Percentiles rank a stretch among this genome's conserved stretches.
Evolutionary conservation across 1,140 invertebrate species (phyloP).

Genomic region (Zaprionus ornatus): DNA sequence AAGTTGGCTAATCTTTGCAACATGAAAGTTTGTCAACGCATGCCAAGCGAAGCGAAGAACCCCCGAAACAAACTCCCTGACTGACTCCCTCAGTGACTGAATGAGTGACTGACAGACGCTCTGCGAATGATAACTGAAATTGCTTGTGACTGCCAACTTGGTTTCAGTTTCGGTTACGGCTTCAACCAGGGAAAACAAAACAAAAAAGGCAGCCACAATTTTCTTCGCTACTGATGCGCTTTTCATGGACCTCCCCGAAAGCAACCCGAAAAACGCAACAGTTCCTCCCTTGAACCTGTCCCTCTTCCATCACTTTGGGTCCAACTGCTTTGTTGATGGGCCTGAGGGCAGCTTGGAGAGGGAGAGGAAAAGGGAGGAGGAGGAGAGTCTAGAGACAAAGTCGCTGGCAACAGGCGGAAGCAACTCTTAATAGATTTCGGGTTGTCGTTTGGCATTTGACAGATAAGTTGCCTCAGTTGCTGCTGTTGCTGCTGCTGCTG

Average conservation of each 20-base stretch:
- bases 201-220: slow-evolving; percentile 11
- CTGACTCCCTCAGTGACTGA: slow-evolving; percentile 25
- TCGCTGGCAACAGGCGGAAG: slow-evolving; percentile 54
- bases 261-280: slow-evolving; percentile 27
- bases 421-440: slow-evolving; percentile 60
- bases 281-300: not conserved
- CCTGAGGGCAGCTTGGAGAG: not conserved
- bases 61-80: slow-evolving; percentile 7
- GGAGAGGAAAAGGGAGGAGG: too few relatives aligned
- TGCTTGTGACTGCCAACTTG: slow-evolving; percentile 46
- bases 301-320: not conserved
- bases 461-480: slow-evolving; percentile 47
- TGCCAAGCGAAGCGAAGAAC: not conserved
- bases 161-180: slow-evolving; percentile 33
- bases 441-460: slow-evolving; percentile 62
- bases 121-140: slow-evolving; percentile 44
- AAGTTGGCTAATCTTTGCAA: slow-evolving; percentile 56
- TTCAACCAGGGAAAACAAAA: slow-evolving; percentile 14
- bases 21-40: slow-evolving; percentile 52
- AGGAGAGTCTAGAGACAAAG: slow-evolving; percentile 1
- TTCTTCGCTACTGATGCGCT: slow-evolving; percentile 21
- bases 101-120: slow-evolving; percentile 7
- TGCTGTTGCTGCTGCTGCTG: slow-evolving; percentile 3
- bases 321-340: too few relatives aligned
- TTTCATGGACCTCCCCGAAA: slow-evolving; percentile 28